A percentile compares a stretch with the other conserved stretches of the same genome.
Evolutionary conservation across 2,888 invertebrate species (phyloP).

Genomic region (Epiblema foenella): DNA sequence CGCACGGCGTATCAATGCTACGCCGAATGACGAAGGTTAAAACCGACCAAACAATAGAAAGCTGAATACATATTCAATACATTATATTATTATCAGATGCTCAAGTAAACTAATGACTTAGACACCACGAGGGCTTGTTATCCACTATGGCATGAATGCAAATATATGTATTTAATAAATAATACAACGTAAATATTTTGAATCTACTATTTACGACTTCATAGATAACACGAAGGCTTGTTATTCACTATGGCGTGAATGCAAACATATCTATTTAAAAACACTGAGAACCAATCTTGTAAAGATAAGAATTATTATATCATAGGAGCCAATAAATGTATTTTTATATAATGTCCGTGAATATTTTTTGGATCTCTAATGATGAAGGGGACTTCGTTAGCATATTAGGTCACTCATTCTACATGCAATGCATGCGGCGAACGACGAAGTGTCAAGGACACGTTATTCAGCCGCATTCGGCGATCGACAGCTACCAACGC

Average conservation of each 20-base stretch:
- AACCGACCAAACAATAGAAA: conserved; percentile 10
- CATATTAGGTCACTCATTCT: too few species aligned
- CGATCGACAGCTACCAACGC: too few species aligned
- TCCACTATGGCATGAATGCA: background rate
- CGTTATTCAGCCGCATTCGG: too few species aligned
- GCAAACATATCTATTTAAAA: background rate
- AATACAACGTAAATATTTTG: too few species aligned
- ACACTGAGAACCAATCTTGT: background rate
- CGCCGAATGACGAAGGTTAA: background rate
- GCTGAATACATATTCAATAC: background rate
- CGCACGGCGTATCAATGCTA: background rate
- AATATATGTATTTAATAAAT: background rate
- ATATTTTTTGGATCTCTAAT: background rate
- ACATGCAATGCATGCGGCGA: too few species aligned
- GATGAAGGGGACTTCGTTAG: too few species aligned
- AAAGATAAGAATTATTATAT: background rate
- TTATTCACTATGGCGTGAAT: conserved; percentile 3
- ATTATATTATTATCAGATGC: conserved; percentile 8
- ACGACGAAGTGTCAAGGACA: too few species aligned
- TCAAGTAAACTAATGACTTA: conserved; percentile 6
- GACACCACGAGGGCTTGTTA: background rate
- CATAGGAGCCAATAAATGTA: too few species aligned
- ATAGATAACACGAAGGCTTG: background rate
- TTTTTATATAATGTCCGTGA: background rate
- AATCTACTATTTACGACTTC: too few species aligned